Conservation (phyloP, 2,113 vertebrate genomes). For the Stegostoma tigrinum region DNA sequence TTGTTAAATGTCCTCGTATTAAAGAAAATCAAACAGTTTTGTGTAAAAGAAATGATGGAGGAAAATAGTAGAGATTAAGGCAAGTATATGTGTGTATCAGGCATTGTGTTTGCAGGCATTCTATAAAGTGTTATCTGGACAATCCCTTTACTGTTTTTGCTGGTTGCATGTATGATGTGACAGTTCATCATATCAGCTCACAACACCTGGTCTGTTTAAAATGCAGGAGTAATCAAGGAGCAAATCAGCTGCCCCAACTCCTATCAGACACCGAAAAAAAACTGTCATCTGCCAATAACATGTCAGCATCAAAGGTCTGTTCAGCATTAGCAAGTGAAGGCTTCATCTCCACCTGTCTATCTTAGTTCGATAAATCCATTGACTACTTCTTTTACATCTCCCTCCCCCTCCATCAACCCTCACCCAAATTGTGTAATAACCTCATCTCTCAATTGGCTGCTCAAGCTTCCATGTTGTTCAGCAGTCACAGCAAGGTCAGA, state of each 20-base stretch:
- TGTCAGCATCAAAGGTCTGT: constrained; percentile 17
- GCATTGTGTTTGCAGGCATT: constrained; percentile 31
- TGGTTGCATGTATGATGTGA: constrained; percentile 10
- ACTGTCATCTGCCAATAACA: constrained; percentile 25
- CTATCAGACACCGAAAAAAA: constrained; percentile 28
- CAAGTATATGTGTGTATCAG: constrained; percentile 14
- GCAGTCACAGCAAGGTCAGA: constrained; percentile 19
- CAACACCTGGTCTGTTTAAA: constrained; percentile 26
- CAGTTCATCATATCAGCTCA: constrained; percentile 35
- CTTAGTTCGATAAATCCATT: constrained; percentile 15
- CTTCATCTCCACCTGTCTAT: constrained; percentile 26
- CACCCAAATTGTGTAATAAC: not conserved
- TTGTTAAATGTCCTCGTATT: constrained; percentile 33
- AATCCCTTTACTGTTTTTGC: constrained; percentile 16
- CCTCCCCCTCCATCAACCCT: not conserved
- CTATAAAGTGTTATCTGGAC: constrained; percentile 29
- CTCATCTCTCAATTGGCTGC: constrained; percentile 21
- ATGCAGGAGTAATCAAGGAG: constrained; percentile 31
- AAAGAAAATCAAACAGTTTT: constrained; percentile 17
- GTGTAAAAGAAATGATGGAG: not conserved
- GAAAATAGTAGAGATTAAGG: constrained; percentile 20
- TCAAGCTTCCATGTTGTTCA: not conserved
- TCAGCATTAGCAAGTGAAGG: not conserved
- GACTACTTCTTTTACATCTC: not conserved
- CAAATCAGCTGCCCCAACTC: constrained; percentile 7